These are phyloP conservation scores for Arvicanthis niloticus DNA, from an alignment of 2,113 vertebrate species.

Conservation along the genomic window DNA sequence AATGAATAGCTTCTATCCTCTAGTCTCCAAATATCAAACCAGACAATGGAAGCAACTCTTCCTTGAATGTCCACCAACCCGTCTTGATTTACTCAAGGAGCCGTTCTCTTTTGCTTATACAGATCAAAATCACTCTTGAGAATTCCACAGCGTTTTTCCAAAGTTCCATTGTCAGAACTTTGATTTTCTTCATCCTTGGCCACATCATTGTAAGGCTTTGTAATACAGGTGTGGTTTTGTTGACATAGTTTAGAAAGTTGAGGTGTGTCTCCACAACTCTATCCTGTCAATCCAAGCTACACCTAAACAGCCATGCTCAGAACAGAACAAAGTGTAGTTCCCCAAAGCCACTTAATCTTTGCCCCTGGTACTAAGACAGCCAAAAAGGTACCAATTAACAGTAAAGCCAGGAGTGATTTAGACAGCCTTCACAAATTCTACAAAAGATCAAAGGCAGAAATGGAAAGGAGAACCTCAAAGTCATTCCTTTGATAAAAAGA, in stretches of 20 bases:
- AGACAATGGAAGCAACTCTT: not conserved
- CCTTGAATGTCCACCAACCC: not conserved
- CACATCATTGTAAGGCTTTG: not conserved
- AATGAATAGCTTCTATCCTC: not conserved
- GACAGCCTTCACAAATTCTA: constrained; percentile 25
- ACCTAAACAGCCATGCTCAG: not conserved
- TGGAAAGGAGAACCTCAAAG: not conserved
- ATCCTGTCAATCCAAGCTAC: not conserved
- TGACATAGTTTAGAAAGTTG: constrained; percentile 31
- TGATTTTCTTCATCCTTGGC: not conserved
- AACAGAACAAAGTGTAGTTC: not conserved
- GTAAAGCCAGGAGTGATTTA: not conserved
- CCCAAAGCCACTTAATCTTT: constrained; percentile 58
- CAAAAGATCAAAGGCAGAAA: constrained; percentile 49
- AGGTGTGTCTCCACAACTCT: constrained; percentile 1
- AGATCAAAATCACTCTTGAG: constrained; percentile 19
- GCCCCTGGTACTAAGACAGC: constrained; percentile 3
- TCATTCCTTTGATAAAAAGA: constrained; percentile 60
- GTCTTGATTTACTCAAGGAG: not conserved
- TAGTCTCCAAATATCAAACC: not conserved
- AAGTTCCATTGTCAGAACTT: constrained; percentile 25
- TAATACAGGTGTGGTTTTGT: not conserved
- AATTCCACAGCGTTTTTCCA: constrained; percentile 9
- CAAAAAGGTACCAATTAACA: constrained; percentile 49
- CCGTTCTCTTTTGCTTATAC: not conserved